phyloP scores from a whole-genome alignment of 2,113 vertebrate genomes.

The Microcebus griseorufus region DNA sequence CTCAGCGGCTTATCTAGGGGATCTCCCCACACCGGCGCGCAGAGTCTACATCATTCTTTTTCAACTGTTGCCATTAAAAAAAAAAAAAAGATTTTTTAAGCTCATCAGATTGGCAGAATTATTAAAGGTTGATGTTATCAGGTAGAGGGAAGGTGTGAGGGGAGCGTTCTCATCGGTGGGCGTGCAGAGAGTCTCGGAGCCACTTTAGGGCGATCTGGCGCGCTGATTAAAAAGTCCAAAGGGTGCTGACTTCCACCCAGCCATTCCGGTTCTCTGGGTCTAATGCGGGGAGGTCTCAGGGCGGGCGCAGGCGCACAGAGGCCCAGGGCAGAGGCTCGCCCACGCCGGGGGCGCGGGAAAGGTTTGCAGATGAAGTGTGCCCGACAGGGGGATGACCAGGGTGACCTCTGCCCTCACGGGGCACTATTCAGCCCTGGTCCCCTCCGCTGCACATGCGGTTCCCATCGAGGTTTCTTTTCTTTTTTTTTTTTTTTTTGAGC shows the following conservation, averaged over 20 bases:
- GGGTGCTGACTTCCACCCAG: background rate
- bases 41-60: background rate
- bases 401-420: too few species aligned
- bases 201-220: background rate
- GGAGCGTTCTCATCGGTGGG: background rate
- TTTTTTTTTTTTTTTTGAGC: too few species aligned
- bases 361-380: accelerated
- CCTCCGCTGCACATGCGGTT: accelerated
- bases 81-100: background rate
- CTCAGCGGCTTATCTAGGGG: background rate
- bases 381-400: accelerated
- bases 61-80: background rate
- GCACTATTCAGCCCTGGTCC: background rate
- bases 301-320: accelerated
- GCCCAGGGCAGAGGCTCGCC: accelerated
- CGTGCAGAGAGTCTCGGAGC: background rate
- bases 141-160: background rate
- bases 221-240: background rate
- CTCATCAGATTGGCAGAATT: background rate
- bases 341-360: accelerated
- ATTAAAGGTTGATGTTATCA: background rate
- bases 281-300: background rate
- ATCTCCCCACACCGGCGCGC: background rate
- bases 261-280: accelerated
- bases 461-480: accelerated